A percentile compares a stretch with the other conserved stretches of the same genome.
phyloP scores from a whole-genome alignment of 2,888 invertebrate genomes.

The Habroteleia sp. region DNA sequence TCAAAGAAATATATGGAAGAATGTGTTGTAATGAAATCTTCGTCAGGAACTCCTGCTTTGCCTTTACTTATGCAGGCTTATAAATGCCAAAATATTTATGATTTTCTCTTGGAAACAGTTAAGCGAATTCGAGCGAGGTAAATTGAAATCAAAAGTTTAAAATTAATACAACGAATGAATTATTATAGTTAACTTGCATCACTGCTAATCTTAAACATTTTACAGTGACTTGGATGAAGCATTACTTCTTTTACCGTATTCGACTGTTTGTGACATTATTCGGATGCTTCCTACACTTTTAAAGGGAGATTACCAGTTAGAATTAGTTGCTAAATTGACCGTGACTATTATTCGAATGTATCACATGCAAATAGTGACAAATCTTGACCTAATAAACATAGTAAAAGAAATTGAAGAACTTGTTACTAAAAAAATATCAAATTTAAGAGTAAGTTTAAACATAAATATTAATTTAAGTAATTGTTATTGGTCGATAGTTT shows the following conservation, averaged over 20 bases:
- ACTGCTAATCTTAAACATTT: slow-evolving; percentile 56
- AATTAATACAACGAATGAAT: not conserved
- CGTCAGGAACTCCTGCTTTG: slow-evolving; percentile 82
- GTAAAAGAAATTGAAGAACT: slow-evolving; percentile 85
- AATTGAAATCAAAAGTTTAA: not conserved
- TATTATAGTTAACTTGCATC: too few species aligned
- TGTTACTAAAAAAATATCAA: slow-evolving; percentile 83
- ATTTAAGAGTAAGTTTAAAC: slow-evolving; percentile 84
- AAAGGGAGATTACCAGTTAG: slow-evolving; percentile 86
- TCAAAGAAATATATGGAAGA: slow-evolving; percentile 85
- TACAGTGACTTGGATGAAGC: slow-evolving; percentile 95
- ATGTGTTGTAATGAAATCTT: slow-evolving; percentile 82
- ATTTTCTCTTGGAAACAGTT: slow-evolving; percentile 91
- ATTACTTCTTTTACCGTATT: slow-evolving; percentile 91
- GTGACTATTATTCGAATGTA: slow-evolving; percentile 89
- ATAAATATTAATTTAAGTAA: too few species aligned
- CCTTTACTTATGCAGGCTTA: slow-evolving; percentile 93
- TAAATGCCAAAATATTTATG: slow-evolving; percentile 86
- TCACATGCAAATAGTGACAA: slow-evolving; percentile 89
- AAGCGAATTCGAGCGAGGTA: slow-evolving; percentile 91
- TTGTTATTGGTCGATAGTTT: too few species aligned
- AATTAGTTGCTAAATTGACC: slow-evolving; percentile 89
- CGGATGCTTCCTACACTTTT: slow-evolving; percentile 87
- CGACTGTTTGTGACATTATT: slow-evolving; percentile 89
- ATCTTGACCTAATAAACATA: slow-evolving; percentile 85